Evolutionary conservation across 2,888 invertebrate genomes (phyloP), one percentile per base, ranked within the genome.

Genomic region (Alsophila aescularia): DNA sequence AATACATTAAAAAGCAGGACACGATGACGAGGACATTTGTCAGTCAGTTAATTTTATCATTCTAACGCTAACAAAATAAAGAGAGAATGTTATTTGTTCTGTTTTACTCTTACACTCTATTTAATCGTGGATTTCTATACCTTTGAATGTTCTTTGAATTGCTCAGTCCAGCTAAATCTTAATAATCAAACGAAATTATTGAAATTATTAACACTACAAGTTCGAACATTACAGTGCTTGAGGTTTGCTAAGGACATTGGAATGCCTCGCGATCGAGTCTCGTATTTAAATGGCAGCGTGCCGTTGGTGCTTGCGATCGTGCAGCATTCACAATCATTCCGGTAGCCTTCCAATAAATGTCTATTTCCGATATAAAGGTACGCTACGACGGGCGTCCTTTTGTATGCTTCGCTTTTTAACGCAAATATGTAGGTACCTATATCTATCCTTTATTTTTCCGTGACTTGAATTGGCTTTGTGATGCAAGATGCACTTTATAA

Each of bases 271-370:
- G 67, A 69, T 69, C 68, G 59, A 61, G 61, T 64, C 70, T 57
- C 21, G 72, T 75, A 79, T 79, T 79, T 72, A 75, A 80, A 79
- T 78, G 69, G 64, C 67, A 69, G 64, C 67, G 59, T 53, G 63
- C 60, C 68, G 64, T 62, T 72, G 67, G 64, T 71, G 67, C 34
- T 70, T 63, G 66, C 67, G 67, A 73, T 63, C 68, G 71, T 62
- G 67, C 58, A 53, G 75, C 73, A 76, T 74, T 65, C n/a, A 75
- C 72, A 75, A 73, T 70, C 61, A 68, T 62, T 52, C 29, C 16
- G 37, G 47, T 37, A 44, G 29, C n/a, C 18, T 36, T 12, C 64
- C 67, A 64, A 65, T 68, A 64, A 43, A 69, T 64, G 60, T 63
- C 56, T 69, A 69, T 74, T 77, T 75, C 74, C 75, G 73, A 75